Evolutionary conservation across 2,888 invertebrate species (phyloP).

Genomic region (Ophion ventricosus): DNA sequence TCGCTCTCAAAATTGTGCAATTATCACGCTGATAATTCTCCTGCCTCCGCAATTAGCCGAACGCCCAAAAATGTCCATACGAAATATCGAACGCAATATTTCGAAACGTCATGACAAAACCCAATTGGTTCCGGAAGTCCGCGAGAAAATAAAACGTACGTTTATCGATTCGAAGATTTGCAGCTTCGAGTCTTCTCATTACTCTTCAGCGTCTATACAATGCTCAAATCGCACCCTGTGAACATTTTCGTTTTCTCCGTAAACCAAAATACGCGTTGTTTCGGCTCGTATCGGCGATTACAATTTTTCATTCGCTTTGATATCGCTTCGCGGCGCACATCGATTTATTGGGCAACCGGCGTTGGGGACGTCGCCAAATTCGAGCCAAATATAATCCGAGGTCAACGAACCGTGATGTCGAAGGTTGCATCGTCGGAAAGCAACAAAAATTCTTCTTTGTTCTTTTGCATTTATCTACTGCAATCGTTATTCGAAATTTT

Average conservation of each 20-base stretch:
- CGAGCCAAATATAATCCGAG: slow-evolving; percentile 4
- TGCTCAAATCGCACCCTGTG: too few species aligned
- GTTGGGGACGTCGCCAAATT: background rate
- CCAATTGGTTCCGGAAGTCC: background rate
- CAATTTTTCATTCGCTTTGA: slow-evolving; percentile 12
- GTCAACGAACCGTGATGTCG: too few species aligned
- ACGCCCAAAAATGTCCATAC: background rate
- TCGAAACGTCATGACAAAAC: background rate
- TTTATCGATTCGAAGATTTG: slow-evolving; percentile 7
- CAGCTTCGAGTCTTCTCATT: slow-evolving; percentile 7
- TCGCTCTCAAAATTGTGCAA: too few species aligned
- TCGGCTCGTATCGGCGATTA: slow-evolving; percentile 30
- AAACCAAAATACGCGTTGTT: slow-evolving; percentile 3
- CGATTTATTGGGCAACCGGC: too few species aligned
- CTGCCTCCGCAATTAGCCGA: background rate
- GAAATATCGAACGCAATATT: background rate
- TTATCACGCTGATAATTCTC: too few species aligned
- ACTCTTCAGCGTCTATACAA: too few species aligned
- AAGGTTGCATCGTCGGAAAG: too few species aligned
- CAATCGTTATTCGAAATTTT: too few species aligned
- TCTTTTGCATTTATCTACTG: too few species aligned
- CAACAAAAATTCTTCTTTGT: too few species aligned
- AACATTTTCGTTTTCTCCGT: background rate
- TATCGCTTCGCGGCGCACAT: background rate
- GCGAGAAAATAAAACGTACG: slow-evolving; percentile 33